Evolutionary conservation across 2,797 vertebrate species (phyloP), one percentile per base, ranked within the genome.

Genomic region (Gila robusta): DNA sequence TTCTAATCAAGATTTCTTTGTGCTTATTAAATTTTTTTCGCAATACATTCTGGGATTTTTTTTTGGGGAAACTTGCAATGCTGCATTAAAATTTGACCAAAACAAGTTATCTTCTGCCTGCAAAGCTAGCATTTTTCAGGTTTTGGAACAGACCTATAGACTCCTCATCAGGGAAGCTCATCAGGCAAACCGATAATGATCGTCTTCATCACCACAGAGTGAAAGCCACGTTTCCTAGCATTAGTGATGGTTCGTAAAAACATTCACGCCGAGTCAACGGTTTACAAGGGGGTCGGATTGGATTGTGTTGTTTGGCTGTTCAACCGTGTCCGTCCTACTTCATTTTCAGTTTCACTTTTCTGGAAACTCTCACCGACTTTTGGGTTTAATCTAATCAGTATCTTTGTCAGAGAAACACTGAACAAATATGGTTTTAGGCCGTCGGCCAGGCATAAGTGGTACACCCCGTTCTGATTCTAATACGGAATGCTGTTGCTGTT

Each of bases 401-500:
- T 89, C 62, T 87, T 77, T 82, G 79, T 81, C 82, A 81, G 69
- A 87, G 64, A 84, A 84, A 89, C 88, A 91, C 88, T 88, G 73
- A 66, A 67, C 90, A 82, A 84, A 80, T 8, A 86, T 84, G 69
- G 84, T 86, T 80, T 80, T 81, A 84, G 86, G 86, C 86, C n/a
- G 41, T 39, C 19, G 21, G 69, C 86, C 86, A 87, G 82, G 44
- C 56, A 21, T 35, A 84, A 84, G 86, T 81, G 83, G 89, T 86
- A 88, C 11, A 83, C 82, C 84, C 86, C 80, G 78, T 84, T 90
- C 83, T 88, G 90, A 90, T 91, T 90, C 89, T 91, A 91, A 91
- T 91, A 90, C 81, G 78, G 88, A 91, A 87, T 90, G 84, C 89
- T 94, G 93, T 94, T 95, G 92, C 93, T 93, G 90, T 94, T 95